phyloP scores from a whole-genome alignment of 2,113 vertebrate genomes.

The Hippocampus mohnikei region DNA sequence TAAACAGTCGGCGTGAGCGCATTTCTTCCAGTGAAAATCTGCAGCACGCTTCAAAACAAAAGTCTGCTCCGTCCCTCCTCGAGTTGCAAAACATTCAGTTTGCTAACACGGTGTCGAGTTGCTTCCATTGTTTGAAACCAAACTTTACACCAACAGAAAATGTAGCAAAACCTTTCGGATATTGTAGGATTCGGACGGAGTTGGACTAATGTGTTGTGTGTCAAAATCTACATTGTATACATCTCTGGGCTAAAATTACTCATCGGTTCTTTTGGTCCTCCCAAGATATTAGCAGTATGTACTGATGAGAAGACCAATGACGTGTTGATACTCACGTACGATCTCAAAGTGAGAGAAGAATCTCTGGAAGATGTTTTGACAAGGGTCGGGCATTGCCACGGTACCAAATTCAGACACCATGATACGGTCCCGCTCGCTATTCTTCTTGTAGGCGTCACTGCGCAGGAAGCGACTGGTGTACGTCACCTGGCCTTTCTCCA shows the following conservation, averaged over 20 bases:
- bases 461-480: slow-evolving; percentile 87
- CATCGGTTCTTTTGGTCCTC: too few species aligned
- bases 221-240: too few species aligned
- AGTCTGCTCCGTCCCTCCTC: too few species aligned
- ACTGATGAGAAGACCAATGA: not conserved
- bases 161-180: too few species aligned
- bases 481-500: slow-evolving; percentile 76
- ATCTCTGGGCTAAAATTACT: too few species aligned
- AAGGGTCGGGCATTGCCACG: slow-evolving; percentile 86
- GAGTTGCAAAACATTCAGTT: too few species aligned
- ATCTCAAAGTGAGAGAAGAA: slow-evolving; percentile 84
- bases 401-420: slow-evolving; percentile 89
- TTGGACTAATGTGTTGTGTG: too few species aligned
- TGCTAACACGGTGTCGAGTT: too few species aligned
- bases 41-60: not conserved
- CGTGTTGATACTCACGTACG: slow-evolving; percentile 65
- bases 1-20: not conserved
- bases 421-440: slow-evolving; percentile 79
- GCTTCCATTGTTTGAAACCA: too few species aligned
- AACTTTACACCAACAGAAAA: too few species aligned
- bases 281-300: not conserved
- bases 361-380: slow-evolving; percentile 85
- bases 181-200: too few species aligned
- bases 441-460: slow-evolving; percentile 78
- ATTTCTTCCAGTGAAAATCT: not conserved